phyloP scores from a whole-genome alignment of 1,140 invertebrate genomes.

The Hirudo medicinalis region DNA sequence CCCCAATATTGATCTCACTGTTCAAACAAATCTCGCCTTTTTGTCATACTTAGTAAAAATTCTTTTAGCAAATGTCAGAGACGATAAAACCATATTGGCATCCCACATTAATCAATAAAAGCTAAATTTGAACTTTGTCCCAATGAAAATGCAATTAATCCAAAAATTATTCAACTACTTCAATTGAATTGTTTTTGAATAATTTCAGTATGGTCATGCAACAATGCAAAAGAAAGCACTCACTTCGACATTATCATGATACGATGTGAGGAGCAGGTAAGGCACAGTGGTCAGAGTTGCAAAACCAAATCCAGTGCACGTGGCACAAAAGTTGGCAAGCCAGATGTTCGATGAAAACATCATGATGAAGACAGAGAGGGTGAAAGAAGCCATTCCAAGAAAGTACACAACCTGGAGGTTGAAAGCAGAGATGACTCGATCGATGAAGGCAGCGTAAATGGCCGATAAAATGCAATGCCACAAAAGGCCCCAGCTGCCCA shows the following conservation, averaged over 20 bases:
- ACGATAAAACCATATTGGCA: neutral
- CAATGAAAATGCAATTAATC: neutral
- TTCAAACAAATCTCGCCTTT: neutral
- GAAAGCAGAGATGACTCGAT: conserved; percentile 35
- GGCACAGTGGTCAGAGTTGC: conserved; percentile 44
- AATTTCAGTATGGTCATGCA: neutral
- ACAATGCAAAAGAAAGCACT: conserved; percentile 16
- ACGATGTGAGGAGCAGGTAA: conserved; percentile 42
- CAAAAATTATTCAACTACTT: neutral
- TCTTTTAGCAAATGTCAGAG: neutral
- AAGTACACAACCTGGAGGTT: conserved; percentile 39
- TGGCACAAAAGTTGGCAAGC: conserved; percentile 40
- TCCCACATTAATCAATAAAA: neutral
- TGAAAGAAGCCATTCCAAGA: conserved; percentile 39
- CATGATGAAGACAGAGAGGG: conserved; percentile 40
- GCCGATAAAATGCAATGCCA: conserved; percentile 43
- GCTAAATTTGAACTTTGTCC: too few relatives aligned
- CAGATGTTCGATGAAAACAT: conserved; percentile 35
- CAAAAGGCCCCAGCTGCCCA: conserved; percentile 45
- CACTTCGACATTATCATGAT: conserved; percentile 42
- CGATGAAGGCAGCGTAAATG: conserved; percentile 41
- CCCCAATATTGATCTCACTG: neutral
- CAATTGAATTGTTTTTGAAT: neutral
- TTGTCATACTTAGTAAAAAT: neutral
- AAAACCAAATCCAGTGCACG: conserved; percentile 43